These are phyloP conservation scores for Graphium colonna DNA, from an alignment of 2,888 invertebrate genomes.

Conservation along the genomic window DNA sequence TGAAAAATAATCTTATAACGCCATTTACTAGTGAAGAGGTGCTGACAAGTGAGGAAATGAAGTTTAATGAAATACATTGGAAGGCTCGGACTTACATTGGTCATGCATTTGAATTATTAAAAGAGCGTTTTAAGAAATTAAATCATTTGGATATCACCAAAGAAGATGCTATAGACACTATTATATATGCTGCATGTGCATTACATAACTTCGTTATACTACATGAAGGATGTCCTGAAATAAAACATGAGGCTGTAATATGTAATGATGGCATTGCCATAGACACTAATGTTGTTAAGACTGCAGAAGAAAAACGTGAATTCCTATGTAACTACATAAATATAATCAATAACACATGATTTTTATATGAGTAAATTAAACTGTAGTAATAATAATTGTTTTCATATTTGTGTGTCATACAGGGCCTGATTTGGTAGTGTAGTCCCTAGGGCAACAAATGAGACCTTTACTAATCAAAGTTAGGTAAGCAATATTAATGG, in stretches of 20 bases:
- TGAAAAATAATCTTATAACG: slow-evolving; percentile 61
- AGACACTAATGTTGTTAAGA: slow-evolving; percentile 58
- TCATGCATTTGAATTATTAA: slow-evolving; percentile 62
- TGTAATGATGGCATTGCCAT: slow-evolving; percentile 63
- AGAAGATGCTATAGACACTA: slow-evolving; percentile 47
- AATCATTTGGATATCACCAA: slow-evolving; percentile 57
- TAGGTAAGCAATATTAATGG: too few species aligned
- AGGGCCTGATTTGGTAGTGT: too few species aligned
- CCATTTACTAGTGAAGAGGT: slow-evolving; percentile 65
- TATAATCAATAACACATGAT: slow-evolving; percentile 47
- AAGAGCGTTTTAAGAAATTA: slow-evolving; percentile 59
- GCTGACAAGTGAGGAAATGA: slow-evolving; percentile 68
- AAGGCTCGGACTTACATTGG: slow-evolving; percentile 60
- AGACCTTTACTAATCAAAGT: too few species aligned
- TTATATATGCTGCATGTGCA: slow-evolving; percentile 62
- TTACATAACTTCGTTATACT: slow-evolving; percentile 67
- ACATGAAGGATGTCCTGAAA: slow-evolving; percentile 57
- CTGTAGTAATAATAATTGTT: too few species aligned
- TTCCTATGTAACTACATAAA: slow-evolving; percentile 71
- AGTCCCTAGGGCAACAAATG: too few species aligned
- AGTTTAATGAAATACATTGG: slow-evolving; percentile 69
- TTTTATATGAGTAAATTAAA: too few species aligned
- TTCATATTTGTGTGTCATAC: too few species aligned
- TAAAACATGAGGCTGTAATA: slow-evolving; percentile 57
- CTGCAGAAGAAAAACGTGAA: slow-evolving; percentile 62